Conservation (phyloP, 1,140 invertebrate genomes). For the Thaumetopoea pityocampa region DNA sequence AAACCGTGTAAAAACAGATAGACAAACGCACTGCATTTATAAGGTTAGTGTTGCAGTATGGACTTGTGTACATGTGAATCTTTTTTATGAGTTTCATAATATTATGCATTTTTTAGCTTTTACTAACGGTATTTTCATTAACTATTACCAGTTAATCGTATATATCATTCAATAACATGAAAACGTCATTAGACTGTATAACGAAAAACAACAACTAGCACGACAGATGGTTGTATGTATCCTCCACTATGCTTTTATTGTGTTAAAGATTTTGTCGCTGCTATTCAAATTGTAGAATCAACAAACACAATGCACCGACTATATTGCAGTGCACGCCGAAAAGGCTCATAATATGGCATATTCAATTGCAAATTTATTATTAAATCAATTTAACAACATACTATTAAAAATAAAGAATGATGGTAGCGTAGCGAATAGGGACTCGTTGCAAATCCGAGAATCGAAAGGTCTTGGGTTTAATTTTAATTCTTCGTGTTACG, state of each 20-base stretch:
- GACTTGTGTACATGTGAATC: too few relatives aligned
- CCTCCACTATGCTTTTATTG: constrained; percentile 41
- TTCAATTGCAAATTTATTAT: too few relatives aligned
- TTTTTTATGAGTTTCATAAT: too few relatives aligned
- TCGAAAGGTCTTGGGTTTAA: too few relatives aligned
- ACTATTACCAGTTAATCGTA: too few relatives aligned
- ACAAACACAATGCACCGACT: not conserved
- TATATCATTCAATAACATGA: constrained; percentile 27
- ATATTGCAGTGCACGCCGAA: not conserved
- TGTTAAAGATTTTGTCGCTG: constrained; percentile 24
- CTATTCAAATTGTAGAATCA: constrained; percentile 40
- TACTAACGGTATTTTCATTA: constrained; percentile 12
- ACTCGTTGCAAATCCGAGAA: too few relatives aligned
- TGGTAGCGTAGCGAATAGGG: too few relatives aligned
- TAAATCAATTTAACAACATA: too few relatives aligned
- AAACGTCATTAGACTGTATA: constrained; percentile 47
- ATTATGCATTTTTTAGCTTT: constrained; percentile 9
- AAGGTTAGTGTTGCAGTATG: too few relatives aligned
- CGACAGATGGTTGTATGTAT: constrained; percentile 50
- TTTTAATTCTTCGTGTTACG: not conserved
- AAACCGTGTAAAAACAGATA: too few relatives aligned
- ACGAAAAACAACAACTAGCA: constrained; percentile 33
- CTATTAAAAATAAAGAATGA: too few relatives aligned
- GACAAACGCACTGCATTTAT: too few relatives aligned
- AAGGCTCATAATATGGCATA: constrained; percentile 6